These are phyloP conservation scores for Zootoca vivipara DNA, from an alignment of 2,113 vertebrate genomes.

Conservation along the genomic window DNA sequence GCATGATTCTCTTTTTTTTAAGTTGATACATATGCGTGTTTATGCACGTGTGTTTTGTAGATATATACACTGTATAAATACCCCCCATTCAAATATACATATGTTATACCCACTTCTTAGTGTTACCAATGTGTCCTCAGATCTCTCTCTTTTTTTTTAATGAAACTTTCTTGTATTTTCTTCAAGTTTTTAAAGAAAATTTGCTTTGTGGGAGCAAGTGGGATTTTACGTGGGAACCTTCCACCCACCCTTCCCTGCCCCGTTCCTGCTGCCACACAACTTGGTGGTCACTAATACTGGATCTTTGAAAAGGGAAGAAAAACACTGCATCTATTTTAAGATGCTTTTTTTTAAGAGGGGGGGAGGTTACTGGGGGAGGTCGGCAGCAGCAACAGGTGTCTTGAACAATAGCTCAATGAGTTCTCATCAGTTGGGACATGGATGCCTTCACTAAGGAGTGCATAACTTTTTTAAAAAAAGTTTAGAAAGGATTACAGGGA, in stretches of 20 bases:
- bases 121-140: conserved; percentile 31
- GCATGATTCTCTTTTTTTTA: background rate
- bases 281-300: conserved; percentile 59
- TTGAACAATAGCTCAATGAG: conserved; percentile 58
- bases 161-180: background rate
- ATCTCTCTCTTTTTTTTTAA: conserved; percentile 29
- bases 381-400: conserved; percentile 33
- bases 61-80: conserved; percentile 60
- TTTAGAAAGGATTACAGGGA: conserved; percentile 51
- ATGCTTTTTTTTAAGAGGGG: conserved; percentile 58
- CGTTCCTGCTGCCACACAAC: too few relatives aligned
- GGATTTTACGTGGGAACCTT: conserved; percentile 34
- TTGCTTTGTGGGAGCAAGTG: conserved; percentile 60
- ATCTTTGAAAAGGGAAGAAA: conserved; percentile 54
- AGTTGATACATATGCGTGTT: conserved; percentile 20
- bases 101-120: conserved; percentile 35
- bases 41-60: conserved; percentile 45
- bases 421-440: conserved; percentile 52
- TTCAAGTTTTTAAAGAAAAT: background rate
- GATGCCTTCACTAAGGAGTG: conserved; percentile 70
- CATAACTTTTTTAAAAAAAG: conserved; percentile 19
- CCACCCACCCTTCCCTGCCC: background rate
- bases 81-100: conserved; percentile 41
- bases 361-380: too few relatives aligned
- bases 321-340: conserved; percentile 81